phyloP scores from a whole-genome alignment of 2,888 invertebrate genomes.

The Nomada goodeniana region DNA sequence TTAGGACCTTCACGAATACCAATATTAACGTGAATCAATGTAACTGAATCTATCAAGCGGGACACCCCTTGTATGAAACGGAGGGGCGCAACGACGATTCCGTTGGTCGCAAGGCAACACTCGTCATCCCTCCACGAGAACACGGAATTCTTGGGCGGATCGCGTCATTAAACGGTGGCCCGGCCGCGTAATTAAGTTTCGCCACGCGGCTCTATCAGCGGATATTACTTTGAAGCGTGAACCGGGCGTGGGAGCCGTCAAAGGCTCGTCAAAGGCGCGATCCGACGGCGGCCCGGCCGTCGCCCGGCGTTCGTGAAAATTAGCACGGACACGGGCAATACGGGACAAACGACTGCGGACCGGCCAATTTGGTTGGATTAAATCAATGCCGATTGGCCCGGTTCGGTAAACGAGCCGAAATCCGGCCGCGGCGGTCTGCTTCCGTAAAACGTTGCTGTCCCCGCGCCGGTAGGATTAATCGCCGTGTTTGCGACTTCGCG shows the following conservation, averaged over 20 bases:
- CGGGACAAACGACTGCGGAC: neutral
- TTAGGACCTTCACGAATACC: too few relatives aligned
- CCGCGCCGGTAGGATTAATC: neutral
- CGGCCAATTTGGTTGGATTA: conserved; percentile 39
- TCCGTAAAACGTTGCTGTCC: neutral
- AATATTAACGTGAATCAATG: too few relatives aligned
- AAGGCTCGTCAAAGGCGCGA: conserved; percentile 28
- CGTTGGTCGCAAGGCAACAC: neutral
- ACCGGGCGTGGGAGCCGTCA: conserved; percentile 21
- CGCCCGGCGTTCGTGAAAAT: conserved; percentile 31
- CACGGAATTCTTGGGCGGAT: conserved; percentile 8
- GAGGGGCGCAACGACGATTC: neutral
- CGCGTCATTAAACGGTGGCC: conserved; percentile 13
- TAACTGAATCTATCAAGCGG: too few relatives aligned
- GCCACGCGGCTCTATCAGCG: conserved; percentile 12
- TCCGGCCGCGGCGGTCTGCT: neutral
- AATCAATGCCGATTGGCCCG: conserved; percentile 46
- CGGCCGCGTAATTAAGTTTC: conserved; percentile 37
- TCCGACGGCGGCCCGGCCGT: conserved; percentile 28
- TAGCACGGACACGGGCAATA: conserved; percentile 18
- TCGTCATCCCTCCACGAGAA: conserved; percentile 21
- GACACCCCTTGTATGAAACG: too few relatives aligned
- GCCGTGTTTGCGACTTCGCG: conserved; percentile 5
- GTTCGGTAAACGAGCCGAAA: conserved; percentile 24
- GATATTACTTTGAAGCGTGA: conserved; percentile 38